Percentiles rank a stretch among this genome's conserved stretches.
Conservation (phyloP, 2,113 vertebrate genomes). For the Pungitius pungitius region DNA sequence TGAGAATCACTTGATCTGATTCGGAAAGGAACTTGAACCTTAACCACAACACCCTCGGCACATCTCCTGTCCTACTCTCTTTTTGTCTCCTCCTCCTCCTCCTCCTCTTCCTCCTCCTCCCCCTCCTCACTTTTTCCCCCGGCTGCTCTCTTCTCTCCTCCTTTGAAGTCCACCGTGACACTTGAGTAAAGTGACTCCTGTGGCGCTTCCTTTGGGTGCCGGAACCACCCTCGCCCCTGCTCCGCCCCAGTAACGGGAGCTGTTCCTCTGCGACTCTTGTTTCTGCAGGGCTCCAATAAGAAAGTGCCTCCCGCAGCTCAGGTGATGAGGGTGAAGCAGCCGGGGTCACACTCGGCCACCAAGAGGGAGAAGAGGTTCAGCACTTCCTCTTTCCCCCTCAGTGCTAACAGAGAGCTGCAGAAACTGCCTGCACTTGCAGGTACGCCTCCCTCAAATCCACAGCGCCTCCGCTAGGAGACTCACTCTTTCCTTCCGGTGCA, state of each 20-base stretch:
- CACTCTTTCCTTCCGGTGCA: not conserved
- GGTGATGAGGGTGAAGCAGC: conserved; percentile 88
- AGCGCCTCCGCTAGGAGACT: not conserved
- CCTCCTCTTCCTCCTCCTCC: not conserved
- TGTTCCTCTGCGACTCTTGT: conserved; percentile 62
- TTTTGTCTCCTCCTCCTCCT: not conserved
- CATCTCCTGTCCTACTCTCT: not conserved
- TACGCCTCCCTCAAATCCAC: conserved; percentile 60
- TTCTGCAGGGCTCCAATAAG: conserved; percentile 84
- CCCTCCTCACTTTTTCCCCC: not conserved
- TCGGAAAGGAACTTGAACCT: conserved; percentile 76
- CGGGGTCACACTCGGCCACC: conserved; percentile 80
- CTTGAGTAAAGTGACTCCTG: conserved; percentile 48
- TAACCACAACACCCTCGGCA: conserved; percentile 38
- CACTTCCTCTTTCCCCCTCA: conserved; percentile 89
- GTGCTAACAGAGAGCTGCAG: conserved; percentile 90
- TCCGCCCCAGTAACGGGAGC: conserved; percentile 60
- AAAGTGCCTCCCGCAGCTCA: conserved; percentile 84
- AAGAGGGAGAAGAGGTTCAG: conserved; percentile 92
- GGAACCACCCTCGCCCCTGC: conserved; percentile 42
- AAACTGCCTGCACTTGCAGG: conserved; percentile 90
- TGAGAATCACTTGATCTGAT: conserved; percentile 71
- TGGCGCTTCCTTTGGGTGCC: conserved; percentile 40
- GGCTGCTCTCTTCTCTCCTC: not conserved
- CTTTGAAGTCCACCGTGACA: conserved; percentile 18